Base-by-base conservation (phyloP, 2,888 invertebrate species). In the Heliconius ethilla region DNA sequence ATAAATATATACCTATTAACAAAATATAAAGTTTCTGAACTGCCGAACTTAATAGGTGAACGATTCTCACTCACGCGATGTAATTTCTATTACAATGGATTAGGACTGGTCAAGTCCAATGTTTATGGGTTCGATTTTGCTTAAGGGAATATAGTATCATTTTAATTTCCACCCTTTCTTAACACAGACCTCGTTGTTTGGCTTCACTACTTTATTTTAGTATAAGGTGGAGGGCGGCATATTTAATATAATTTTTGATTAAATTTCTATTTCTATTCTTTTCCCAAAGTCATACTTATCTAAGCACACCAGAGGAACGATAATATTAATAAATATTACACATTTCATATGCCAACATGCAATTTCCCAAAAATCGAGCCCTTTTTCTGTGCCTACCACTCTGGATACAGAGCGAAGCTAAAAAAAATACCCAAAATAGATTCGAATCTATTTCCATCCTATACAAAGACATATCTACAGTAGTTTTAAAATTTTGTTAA, bases 61-160 rank as follows among this genome's bases (percentile, higher is more conserved):
- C 66, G 66, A 37, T 66, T 37, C 66, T 33, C 66, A n/a, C n/a
- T 66, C 66, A 66, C 37, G 33, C 66, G 66, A 37, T 37, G 22
- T 66, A 66, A 37, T 66, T 37, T 37, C 66, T 66, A 66, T 22
- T 37, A 66, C 2, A 45, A n/a, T n/a, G n/a, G n/a, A n/a, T 51
- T 51, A 51, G 18, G 18, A 7, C 7, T 45, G 18, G 18, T 51
- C 15, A 1, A 45, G 18, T 18, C 15, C 1, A 45, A 15, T 5
- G 13, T 18, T 51, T 51, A 0, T 18, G 51, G 18, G 51, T 15
- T 51, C 51, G 51, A 18, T 51, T 1, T 18, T 51, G 18, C 15
- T 51, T 45, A 45, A 51, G 7, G 7, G 2, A 18, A 6, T 7
- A 51, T 7, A n/a, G n/a, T n/a, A 7, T 51, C 7, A 11, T 51